Percentiles rank a stretch among this genome's conserved stretches.
These are phyloP conservation scores for Rousettus madagascariensis DNA, from an alignment of 2,797 vertebrate genomes.

Conservation along the genomic window DNA sequence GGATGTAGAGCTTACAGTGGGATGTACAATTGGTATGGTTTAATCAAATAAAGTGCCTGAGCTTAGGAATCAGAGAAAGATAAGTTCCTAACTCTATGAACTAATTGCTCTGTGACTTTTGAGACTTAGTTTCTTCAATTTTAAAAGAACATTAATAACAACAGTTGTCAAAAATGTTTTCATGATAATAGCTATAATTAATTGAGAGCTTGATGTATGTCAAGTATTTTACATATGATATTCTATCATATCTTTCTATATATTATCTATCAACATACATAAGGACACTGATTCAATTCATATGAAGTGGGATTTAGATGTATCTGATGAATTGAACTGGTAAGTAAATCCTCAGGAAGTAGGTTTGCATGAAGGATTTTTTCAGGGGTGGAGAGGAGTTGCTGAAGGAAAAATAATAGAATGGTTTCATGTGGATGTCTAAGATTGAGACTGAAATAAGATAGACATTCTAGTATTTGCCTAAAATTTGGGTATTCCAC, in stretches of 20 bases:
- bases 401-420: neutral
- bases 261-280: neutral
- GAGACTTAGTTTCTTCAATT: constrained; percentile 37
- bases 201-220: neutral
- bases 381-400: neutral
- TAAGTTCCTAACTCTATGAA: neutral
- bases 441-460: neutral
- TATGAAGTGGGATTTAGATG: neutral
- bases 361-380: neutral
- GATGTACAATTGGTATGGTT: neutral
- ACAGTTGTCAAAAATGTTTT: neutral
- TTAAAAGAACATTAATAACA: neutral
- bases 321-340: neutral
- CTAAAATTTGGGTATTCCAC: neutral
- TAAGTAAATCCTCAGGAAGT: neutral
- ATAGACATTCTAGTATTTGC: neutral
- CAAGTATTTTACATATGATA: neutral
- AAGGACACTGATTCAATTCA: neutral
- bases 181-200: neutral
- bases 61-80: neutral
- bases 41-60: neutral
- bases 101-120: neutral
- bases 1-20: neutral
- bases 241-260: neutral
- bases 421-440: neutral